A percentile compares a stretch with the other conserved stretches of the same genome.
phyloP scores from a whole-genome alignment of 2,888 invertebrate species.

The Oscheius onirici region DNA sequence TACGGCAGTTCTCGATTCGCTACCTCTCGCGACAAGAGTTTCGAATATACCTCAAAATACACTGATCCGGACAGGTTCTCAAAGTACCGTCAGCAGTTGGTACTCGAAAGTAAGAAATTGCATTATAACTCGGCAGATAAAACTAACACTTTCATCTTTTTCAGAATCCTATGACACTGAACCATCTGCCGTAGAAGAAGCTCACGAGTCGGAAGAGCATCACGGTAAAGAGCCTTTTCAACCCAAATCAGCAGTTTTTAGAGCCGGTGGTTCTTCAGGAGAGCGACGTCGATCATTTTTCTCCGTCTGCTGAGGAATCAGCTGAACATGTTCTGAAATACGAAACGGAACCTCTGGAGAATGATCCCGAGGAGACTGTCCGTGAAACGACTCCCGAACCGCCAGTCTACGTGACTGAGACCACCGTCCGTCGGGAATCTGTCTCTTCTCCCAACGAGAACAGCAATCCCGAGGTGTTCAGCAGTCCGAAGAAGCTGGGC shows the following conservation, averaged over 20 bases:
- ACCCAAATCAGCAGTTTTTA: background rate
- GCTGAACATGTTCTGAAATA: constrained; percentile 12
- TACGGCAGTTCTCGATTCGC: constrained; percentile 11
- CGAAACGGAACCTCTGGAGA: constrained; percentile 29
- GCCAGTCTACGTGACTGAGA: constrained; percentile 35
- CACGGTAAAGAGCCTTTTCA: background rate
- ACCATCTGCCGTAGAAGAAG: background rate
- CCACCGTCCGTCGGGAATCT: constrained; percentile 35
- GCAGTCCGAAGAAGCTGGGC: constrained; percentile 41
- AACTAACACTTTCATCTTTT: background rate
- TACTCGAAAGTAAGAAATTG: constrained; percentile 15
- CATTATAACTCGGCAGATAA: too few relatives aligned
- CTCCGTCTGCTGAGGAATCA: constrained; percentile 35
- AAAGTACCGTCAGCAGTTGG: constrained; percentile 10
- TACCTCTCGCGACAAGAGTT: background rate
- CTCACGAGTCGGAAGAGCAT: background rate
- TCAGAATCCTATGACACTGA: constrained; percentile 17
- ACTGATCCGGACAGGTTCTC: constrained; percentile 12
- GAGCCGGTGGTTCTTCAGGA: constrained; percentile 46
- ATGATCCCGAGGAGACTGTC: constrained; percentile 24
- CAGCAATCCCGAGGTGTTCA: constrained; percentile 34
- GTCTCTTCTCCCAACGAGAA: constrained; percentile 34
- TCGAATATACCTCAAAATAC: background rate
- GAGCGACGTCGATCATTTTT: constrained; percentile 46
- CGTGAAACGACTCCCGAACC: constrained; percentile 32